A percentile compares a stretch with the other conserved stretches of the same genome.
phyloP scores from a whole-genome alignment of 2,888 invertebrate genomes.

The Mycalesis mineus region DNA sequence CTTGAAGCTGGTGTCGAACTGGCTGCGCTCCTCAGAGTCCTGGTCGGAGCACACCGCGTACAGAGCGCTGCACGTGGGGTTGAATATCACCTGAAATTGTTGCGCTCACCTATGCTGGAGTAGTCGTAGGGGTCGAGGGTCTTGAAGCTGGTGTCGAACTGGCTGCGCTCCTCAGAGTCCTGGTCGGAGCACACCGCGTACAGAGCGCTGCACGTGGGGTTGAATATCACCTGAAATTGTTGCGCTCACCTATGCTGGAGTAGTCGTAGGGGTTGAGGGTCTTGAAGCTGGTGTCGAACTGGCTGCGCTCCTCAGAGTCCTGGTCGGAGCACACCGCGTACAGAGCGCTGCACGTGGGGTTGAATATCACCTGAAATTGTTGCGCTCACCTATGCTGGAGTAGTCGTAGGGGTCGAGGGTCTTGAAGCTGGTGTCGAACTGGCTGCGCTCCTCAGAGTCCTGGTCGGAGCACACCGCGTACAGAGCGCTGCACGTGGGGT shows the following conservation, averaged over 20 bases:
- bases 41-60: slow-evolving; percentile 91
- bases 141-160: slow-evolving; percentile 95
- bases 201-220: slow-evolving; percentile 81
- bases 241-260: slow-evolving; percentile 87
- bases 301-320: slow-evolving; percentile 84
- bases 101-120: slow-evolving; percentile 87
- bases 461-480: slow-evolving; percentile 91
- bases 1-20: slow-evolving; percentile 95
- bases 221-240: neutral
- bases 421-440: slow-evolving; percentile 95
- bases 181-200: slow-evolving; percentile 91
- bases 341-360: slow-evolving; percentile 81
- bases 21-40: slow-evolving; percentile 84
- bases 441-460: slow-evolving; percentile 84
- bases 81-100: neutral
- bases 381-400: slow-evolving; percentile 87
- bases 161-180: slow-evolving; percentile 84
- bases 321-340: slow-evolving; percentile 91
- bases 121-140: slow-evolving; percentile 97
- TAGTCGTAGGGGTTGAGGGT: slow-evolving; percentile 97
- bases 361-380: neutral
- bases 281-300: slow-evolving; percentile 95
- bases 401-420: slow-evolving; percentile 97
- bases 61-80: slow-evolving; percentile 81
- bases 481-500: slow-evolving; percentile 81